Evolutionary conservation across 1,140 invertebrate species (phyloP), one percentile per base, ranked within the genome.

Genomic region (Ostrea denselamellosa): DNA sequence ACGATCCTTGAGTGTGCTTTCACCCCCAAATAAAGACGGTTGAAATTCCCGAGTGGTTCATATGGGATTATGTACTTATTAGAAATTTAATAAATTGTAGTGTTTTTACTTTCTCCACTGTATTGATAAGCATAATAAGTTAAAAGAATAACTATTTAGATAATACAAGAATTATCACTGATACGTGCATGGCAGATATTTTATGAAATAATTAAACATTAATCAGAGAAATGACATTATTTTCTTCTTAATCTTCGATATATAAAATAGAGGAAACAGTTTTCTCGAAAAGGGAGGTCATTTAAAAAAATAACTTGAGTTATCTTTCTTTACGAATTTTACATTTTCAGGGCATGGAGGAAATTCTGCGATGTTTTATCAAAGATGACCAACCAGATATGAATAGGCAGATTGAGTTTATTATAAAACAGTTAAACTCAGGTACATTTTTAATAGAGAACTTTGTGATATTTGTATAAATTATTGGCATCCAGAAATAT

Each of bases 291-390:
- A 83, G 82, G 82, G 82, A 83, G 82, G 82, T 83, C 53, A 83
- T 52, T 83, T 10, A 17, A 83, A 83, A 83, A 12, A 12, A 8
- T 17, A 22, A 28, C 8, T 28, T 52, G 51, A 83, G 44, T 83
- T 83, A 54, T 83, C 82, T 83, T 83, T 83, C 82, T 83, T 83
- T 51, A 12, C 17, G 51, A 44, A 9, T 52, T n/a, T 62, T 71
- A 44, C 10, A 81, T 84, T 83, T 90, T 53, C 87, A 94, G 94
- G 93, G 93, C 10, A 94, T 95, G 94, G 94, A 95, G 83, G 94
- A 94, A 86, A 94, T 95, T 85, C 90, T 96, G 22, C 93, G 95
- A 81, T 95, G 95, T 90, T 95, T 95, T 87, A 93, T 95, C 12
- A 95, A 95, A 90, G 93, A 95, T 28, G 92, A 92, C 51, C 93